These are phyloP conservation scores for Antheraea mylitta DNA, from an alignment of 1,140 invertebrate species.

Conservation along the genomic window DNA sequence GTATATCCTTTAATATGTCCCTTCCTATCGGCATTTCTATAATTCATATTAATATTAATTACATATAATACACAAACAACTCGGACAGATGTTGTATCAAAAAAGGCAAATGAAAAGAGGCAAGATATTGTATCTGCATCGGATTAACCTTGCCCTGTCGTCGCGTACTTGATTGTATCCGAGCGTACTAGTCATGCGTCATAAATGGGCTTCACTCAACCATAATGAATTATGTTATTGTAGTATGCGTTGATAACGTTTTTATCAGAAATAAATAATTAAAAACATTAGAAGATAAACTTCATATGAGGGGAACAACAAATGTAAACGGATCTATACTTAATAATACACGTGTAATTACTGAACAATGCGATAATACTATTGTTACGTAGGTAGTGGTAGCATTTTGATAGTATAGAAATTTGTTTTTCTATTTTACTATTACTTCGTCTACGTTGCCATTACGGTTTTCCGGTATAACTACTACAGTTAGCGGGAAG, in stretches of 20 bases:
- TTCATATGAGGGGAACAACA: not conserved
- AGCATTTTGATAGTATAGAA: no score
- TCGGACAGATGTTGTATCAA: not conserved
- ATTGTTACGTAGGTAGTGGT: no score
- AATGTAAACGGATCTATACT: no score
- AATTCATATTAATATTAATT: not conserved
- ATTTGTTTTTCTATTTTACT: no score
- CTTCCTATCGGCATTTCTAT: no score
- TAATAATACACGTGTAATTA: no score
- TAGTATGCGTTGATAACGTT: not conserved
- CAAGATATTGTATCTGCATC: conserved; percentile 22
- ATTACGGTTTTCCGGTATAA: no score
- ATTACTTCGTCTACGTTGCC: no score
- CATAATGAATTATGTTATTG: conserved; percentile 7
- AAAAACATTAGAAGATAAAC: not conserved
- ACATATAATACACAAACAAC: not conserved
- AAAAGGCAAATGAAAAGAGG: not conserved
- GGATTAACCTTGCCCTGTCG: conserved; percentile 35
- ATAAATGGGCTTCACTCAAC: conserved; percentile 31
- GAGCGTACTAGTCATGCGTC: conserved; percentile 20
- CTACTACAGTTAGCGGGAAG: no score
- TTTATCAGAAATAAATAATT: not conserved
- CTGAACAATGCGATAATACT: no score
- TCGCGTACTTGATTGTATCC: conserved; percentile 35
- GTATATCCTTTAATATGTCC: no score